Conservation (phyloP, 92 coral and sea anemone species). For the Palythoa grandiflora region DNA sequence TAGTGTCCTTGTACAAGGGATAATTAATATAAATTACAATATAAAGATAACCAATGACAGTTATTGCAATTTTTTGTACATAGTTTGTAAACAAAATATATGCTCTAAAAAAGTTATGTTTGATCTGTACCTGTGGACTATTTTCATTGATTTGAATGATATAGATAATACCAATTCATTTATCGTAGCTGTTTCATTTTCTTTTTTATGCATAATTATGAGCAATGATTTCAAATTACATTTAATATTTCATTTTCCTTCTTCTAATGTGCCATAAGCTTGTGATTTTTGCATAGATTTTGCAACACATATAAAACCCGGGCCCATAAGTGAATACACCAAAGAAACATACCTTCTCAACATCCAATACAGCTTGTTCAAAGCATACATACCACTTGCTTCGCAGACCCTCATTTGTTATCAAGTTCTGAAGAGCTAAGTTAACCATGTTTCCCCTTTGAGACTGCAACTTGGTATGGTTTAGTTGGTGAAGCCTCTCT, state of each 20-base stretch:
- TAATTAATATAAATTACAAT: too few species aligned
- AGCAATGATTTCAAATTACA: too few species aligned
- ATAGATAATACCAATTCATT: too few species aligned
- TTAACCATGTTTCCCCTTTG: not conserved
- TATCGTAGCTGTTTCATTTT: too few species aligned
- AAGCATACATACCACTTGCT: constrained; percentile 5
- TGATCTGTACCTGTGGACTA: too few species aligned
- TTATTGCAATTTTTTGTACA: too few species aligned
- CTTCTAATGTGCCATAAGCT: not conserved
- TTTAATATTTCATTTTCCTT: not conserved
- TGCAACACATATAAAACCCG: not conserved
- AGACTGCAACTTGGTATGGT: not conserved
- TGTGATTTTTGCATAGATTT: not conserved
- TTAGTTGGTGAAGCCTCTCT: constrained; percentile 34
- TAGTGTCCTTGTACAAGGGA: too few species aligned
- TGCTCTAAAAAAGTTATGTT: too few species aligned
- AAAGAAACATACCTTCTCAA: not conserved
- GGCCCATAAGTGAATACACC: not conserved
- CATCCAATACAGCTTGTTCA: not conserved
- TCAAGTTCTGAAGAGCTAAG: not conserved
- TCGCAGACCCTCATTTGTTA: not conserved
- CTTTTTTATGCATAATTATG: too few species aligned
- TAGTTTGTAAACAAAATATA: too few species aligned
- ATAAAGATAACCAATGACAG: too few species aligned
- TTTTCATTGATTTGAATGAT: too few species aligned